Percentiles rank a stretch among this genome's conserved stretches.
Evolutionary conservation across 2,113 vertebrate genomes (phyloP).

Genomic region (Spheniscus mendiculus): DNA sequence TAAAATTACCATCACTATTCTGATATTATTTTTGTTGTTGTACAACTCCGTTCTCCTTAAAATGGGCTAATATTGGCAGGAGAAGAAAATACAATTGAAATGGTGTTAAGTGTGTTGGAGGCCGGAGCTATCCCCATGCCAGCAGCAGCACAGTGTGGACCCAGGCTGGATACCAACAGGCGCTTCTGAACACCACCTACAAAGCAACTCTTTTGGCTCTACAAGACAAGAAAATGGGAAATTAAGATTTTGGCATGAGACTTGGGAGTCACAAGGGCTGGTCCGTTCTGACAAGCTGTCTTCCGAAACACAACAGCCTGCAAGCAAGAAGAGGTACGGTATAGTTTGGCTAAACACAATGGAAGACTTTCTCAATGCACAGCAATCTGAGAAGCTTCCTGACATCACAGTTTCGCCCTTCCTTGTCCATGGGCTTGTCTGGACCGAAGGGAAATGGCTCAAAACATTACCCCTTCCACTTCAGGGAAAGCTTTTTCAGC

Average conservation of each 20-base stretch:
- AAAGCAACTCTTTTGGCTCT: background rate
- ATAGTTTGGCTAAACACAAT: background rate
- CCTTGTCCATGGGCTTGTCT: background rate
- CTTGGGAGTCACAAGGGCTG: background rate
- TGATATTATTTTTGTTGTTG: background rate
- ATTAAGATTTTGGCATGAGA: background rate
- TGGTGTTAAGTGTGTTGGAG: background rate
- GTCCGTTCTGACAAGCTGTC: background rate
- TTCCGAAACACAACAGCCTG: background rate
- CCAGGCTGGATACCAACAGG: background rate
- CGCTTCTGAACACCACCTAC: background rate
- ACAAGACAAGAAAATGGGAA: background rate
- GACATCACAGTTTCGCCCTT: no score
- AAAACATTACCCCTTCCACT: background rate
- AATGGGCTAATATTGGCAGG: background rate
- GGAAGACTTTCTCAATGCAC: accelerated
- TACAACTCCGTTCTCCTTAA: background rate
- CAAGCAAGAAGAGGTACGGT: accelerated
- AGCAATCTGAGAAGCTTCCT: background rate
- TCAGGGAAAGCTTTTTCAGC: background rate
- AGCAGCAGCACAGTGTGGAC: background rate
- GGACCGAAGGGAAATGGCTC: background rate
- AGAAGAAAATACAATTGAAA: background rate
- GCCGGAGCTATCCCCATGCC: background rate
- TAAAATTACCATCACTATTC: background rate